These are phyloP conservation scores for Meloidogyne hapla DNA, from an alignment of 1,140 invertebrate species.

Conservation along the genomic window DNA sequence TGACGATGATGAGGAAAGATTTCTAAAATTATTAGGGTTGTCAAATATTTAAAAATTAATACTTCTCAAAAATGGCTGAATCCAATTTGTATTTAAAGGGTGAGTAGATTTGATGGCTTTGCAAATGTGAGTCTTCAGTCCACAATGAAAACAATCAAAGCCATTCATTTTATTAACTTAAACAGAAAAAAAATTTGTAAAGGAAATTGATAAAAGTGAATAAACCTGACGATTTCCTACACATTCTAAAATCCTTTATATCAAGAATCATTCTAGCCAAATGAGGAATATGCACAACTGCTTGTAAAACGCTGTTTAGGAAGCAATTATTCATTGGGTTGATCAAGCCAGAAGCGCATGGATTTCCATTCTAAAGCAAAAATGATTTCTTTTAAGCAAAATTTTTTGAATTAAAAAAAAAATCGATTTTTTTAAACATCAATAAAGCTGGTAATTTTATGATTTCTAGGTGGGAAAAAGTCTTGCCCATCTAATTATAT, in stretches of 20 bases:
- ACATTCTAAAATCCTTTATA: conserved; percentile 22
- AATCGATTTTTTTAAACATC: conserved; percentile 27
- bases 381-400: neutral
- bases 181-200: neutral
- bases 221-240: conserved; percentile 17
- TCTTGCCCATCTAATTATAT: too few relatives aligned
- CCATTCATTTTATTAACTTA: neutral
- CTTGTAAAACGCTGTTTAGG: conserved; percentile 44
- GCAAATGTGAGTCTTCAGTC: conserved; percentile 9
- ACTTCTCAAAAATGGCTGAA: conserved; percentile 26
- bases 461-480: too few relatives aligned
- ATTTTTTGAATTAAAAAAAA: neutral
- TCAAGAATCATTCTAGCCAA: conserved; percentile 39
- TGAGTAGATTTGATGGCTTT: neutral
- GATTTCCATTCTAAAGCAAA: neutral
- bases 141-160: conserved; percentile 28
- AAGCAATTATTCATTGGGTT: conserved; percentile 46
- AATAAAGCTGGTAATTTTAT: neutral
- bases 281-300: conserved; percentile 44
- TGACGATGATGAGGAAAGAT: conserved; percentile 41
- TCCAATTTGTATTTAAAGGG: conserved; percentile 20
- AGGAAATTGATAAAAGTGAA: neutral
- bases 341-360: conserved; percentile 24
- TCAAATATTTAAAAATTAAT: neutral
- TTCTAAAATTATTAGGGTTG: conserved; percentile 26